Evolutionary conservation across 2,113 vertebrate genomes (phyloP).

Genomic region (Lethenteron camtschaticum): DNA sequence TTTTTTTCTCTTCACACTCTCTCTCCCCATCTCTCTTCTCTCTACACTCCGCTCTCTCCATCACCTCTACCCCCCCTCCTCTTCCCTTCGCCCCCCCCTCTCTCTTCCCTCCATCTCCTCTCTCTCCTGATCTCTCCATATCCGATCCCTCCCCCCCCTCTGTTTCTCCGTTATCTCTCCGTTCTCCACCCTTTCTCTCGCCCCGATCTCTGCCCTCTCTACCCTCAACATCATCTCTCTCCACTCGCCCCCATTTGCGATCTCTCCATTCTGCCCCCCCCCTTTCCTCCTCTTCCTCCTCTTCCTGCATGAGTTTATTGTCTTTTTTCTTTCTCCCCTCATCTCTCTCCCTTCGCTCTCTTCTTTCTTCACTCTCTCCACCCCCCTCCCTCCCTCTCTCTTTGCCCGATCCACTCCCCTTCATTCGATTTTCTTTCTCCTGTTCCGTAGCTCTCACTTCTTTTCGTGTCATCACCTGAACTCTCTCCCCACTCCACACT

Average conservation of each 20-base stretch:
- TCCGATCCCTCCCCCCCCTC: not conserved
- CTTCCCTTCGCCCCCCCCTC: not conserved
- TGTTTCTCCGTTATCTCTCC: not conserved
- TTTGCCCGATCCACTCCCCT: not conserved
- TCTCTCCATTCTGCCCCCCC: not conserved
- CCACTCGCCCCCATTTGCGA: not conserved
- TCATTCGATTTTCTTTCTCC: too few species aligned
- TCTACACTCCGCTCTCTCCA: not conserved
- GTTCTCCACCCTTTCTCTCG: not conserved
- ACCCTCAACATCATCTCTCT: not conserved
- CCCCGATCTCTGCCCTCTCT: not conserved
- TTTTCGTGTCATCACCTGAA: too few species aligned
- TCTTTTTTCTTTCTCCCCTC: not conserved
- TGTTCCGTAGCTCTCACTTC: too few species aligned
- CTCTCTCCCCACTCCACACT: too few species aligned
- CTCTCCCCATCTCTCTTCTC: not conserved
- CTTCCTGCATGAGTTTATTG: not conserved
- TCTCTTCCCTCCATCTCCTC: not conserved
- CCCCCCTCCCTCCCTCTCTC: not conserved
- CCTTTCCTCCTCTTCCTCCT: not conserved
- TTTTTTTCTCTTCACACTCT: not conserved
- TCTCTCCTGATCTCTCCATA: not conserved
- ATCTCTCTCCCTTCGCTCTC: not conserved
- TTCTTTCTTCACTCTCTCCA: not conserved
- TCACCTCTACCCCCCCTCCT: not conserved